Evolutionary conservation across 2,797 vertebrate genomes (phyloP).

Genomic region (Coregonus ussuriensis): DNA sequence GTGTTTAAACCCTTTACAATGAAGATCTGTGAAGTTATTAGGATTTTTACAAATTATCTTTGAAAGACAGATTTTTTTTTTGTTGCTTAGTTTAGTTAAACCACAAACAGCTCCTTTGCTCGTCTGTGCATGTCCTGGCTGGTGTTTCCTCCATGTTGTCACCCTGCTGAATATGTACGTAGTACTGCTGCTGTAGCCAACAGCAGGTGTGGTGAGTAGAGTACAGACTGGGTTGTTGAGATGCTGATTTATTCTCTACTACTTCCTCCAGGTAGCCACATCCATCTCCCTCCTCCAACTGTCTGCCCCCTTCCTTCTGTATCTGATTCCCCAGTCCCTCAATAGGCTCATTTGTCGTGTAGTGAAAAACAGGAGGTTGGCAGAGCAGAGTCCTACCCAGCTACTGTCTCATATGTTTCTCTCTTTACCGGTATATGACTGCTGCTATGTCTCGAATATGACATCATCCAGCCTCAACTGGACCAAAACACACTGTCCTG

Average conservation of each 20-base stretch:
- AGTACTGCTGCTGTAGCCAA: neutral
- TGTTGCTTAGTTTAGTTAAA: neutral
- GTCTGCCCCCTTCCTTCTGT: neutral
- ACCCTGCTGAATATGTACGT: neutral
- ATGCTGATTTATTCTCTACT: conserved; percentile 29
- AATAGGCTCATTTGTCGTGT: neutral
- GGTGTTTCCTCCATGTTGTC: neutral
- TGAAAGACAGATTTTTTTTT: too few relatives aligned
- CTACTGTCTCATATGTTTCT: neutral
- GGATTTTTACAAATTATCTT: too few relatives aligned
- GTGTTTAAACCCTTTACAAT: too few relatives aligned
- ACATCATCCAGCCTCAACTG: conserved; percentile 48
- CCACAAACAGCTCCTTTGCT: conserved; percentile 25
- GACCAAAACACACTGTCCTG: conserved; percentile 65
- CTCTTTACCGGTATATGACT: conserved; percentile 31
- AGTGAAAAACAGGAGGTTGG: conserved; percentile 26
- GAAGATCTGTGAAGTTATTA: too few relatives aligned
- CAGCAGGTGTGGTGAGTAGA: neutral
- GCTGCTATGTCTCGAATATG: conserved; percentile 47
- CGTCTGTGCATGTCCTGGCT: neutral
- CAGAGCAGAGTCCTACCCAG: conserved; percentile 15
- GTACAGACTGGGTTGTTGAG: conserved; percentile 12
- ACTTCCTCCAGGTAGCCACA: conserved; percentile 15
- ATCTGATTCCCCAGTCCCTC: conserved; percentile 17
- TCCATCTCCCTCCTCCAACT: neutral